Evolutionary conservation across 2,113 vertebrate species (phyloP).

Genomic region (Typhlomys cinereus): DNA sequence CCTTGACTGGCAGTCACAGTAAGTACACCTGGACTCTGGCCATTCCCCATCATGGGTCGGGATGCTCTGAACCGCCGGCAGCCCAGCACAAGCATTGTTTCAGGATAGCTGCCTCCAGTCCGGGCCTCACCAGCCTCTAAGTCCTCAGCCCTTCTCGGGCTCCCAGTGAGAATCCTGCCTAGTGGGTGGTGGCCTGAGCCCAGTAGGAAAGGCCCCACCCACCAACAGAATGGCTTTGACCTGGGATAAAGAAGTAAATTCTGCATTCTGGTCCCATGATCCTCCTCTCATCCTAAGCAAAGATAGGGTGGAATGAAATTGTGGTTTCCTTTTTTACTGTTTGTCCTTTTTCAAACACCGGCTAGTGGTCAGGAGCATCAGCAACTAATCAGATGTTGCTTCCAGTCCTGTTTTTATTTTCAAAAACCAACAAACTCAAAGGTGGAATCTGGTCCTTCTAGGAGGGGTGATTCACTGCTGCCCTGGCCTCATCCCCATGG

Average conservation of each 20-base stretch:
- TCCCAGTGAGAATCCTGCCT: conserved; percentile 66
- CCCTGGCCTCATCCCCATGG: conserved; percentile 48
- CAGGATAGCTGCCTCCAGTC: conserved; percentile 62
- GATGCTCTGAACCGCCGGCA: conserved; percentile 56
- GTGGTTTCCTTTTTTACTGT: conserved; percentile 26
- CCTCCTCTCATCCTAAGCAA: background rate
- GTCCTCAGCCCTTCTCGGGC: background rate
- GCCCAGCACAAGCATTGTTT: conserved; percentile 80
- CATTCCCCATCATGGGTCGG: too few species aligned
- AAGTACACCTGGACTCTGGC: conserved; percentile 34
- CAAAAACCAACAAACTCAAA: conserved; percentile 47
- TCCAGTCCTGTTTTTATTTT: conserved; percentile 75
- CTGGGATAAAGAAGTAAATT: conserved; percentile 78
- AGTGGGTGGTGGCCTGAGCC: conserved; percentile 12
- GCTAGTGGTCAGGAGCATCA: conserved; percentile 78
- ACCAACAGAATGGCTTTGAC: conserved; percentile 66
- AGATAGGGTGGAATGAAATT: conserved; percentile 44
- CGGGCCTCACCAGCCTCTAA: background rate
- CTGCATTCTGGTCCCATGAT: conserved; percentile 49
- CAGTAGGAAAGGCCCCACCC: background rate
- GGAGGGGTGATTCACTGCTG: conserved; percentile 54
- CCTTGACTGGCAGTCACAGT: conserved; percentile 35
- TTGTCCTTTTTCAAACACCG: conserved; percentile 76
- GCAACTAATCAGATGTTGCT: conserved; percentile 63
- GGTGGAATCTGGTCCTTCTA: conserved; percentile 52